Evolutionary conservation across 2,797 vertebrate genomes (phyloP).

Genomic region (Cirrhinus mrigala): DNA sequence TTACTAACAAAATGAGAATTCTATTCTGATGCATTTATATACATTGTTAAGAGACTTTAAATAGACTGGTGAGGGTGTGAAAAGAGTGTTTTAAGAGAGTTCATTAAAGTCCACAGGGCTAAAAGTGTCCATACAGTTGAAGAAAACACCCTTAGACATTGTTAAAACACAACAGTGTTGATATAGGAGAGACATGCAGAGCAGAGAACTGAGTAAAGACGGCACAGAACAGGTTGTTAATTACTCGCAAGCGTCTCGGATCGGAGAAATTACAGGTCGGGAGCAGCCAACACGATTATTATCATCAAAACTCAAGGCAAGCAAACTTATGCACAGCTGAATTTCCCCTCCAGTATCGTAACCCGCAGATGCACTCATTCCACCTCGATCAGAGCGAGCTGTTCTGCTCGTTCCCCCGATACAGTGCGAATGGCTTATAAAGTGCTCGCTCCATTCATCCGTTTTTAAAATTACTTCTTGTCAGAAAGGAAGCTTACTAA

Average conservation of each 20-base stretch:
- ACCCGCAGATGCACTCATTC: conserved; percentile 22
- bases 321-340: conserved; percentile 11
- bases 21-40: not conserved
- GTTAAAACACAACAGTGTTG: conserved; percentile 43
- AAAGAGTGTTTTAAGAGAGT: not conserved
- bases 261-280: conserved; percentile 64
- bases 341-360: not conserved
- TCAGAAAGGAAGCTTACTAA: conserved; percentile 57
- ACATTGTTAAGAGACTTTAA: not conserved
- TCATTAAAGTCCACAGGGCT: not conserved
- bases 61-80: not conserved
- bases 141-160: conserved; percentile 5
- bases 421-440: conserved; percentile 36
- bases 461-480: conserved; percentile 62
- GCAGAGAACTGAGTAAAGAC: conserved; percentile 54
- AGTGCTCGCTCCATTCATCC: not conserved
- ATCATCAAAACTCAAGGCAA: conserved; percentile 50
- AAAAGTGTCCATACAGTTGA: not conserved
- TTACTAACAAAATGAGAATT: not conserved
- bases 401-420: conserved; percentile 13
- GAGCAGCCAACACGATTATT: conserved; percentile 58
- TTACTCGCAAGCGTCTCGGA: conserved; percentile 60
- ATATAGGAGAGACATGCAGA: conserved; percentile 2
- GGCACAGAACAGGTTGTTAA: conserved; percentile 57
- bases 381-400: conserved; percentile 8